Conservation (phyloP, 1,140 invertebrate genomes). For the Aphelenchoides fujianensis region DNA sequence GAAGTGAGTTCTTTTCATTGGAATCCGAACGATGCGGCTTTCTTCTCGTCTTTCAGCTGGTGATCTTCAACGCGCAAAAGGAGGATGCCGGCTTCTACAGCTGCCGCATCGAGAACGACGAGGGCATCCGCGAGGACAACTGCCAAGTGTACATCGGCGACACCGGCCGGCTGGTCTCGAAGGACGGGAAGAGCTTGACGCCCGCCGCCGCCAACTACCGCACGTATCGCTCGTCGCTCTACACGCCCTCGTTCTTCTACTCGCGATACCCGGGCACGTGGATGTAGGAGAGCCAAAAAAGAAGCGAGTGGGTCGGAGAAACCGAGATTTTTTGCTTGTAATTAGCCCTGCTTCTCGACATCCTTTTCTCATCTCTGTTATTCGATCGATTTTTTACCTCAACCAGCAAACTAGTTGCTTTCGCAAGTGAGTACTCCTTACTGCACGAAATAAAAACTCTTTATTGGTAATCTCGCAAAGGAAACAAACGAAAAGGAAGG, state of each 20-base stretch:
- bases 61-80: conserved; percentile 41
- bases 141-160: conserved; percentile 42
- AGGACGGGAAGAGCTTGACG: conserved; percentile 7
- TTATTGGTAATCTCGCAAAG: too few relatives aligned
- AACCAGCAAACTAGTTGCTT: too few relatives aligned
- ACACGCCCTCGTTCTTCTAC: conserved; percentile 31
- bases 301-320: too few relatives aligned
- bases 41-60: conserved; percentile 24
- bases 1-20: conserved; percentile 29
- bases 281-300: too few relatives aligned
- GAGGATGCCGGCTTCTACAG: conserved; percentile 37
- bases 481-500: too few relatives aligned
- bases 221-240: conserved; percentile 32
- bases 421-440: too few relatives aligned
- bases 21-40: background rate
- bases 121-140: conserved; percentile 33
- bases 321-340: too few relatives aligned
- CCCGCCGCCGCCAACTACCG: conserved; percentile 11
- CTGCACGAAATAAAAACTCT: too few relatives aligned
- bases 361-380: too few relatives aligned
- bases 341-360: too few relatives aligned
- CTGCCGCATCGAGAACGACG: conserved; percentile 39
- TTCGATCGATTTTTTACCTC: too few relatives aligned
- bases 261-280: conserved; percentile 26
- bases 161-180: conserved; percentile 8